These are phyloP conservation scores for Sitodiplosis mosellana DNA, from an alignment of 1,140 invertebrate genomes.

Conservation along the genomic window DNA sequence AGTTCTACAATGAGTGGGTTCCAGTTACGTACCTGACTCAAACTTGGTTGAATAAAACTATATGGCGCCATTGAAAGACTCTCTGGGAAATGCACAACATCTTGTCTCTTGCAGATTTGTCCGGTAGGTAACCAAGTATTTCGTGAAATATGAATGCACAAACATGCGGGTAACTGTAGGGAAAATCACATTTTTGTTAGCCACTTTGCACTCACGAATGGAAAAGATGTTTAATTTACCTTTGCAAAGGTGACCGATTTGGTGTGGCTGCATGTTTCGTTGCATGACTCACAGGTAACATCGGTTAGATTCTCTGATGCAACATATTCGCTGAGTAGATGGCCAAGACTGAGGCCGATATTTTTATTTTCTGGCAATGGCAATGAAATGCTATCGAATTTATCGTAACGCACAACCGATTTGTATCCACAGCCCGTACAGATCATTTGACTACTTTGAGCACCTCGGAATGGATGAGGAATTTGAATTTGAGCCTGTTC, in stretches of 20 bases:
- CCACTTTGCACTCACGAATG: background rate
- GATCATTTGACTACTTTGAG: constrained; percentile 66
- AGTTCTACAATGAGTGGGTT: too few relatives aligned
- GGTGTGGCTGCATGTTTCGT: constrained; percentile 38
- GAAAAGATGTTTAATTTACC: constrained; percentile 26
- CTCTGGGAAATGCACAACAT: constrained; percentile 74
- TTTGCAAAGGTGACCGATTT: constrained; percentile 78
- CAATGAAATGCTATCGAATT: constrained; percentile 73
- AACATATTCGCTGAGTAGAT: constrained; percentile 62
- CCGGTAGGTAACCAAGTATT: constrained; percentile 64
- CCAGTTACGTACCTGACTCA: constrained; percentile 30
- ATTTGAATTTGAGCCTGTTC: constrained; percentile 28
- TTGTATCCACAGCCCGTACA: constrained; percentile 65
- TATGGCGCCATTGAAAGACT: constrained; percentile 62
- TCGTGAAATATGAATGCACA: constrained; percentile 65
- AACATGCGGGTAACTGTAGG: constrained; percentile 15
- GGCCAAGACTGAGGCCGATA: constrained; percentile 24
- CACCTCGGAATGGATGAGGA: constrained; percentile 52
- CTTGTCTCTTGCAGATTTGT: constrained; percentile 57
- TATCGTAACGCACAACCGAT: constrained; percentile 71
- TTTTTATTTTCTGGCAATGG: constrained; percentile 38
- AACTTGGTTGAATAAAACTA: constrained; percentile 38
- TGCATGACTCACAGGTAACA: constrained; percentile 67
- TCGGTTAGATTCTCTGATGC: constrained; percentile 64
- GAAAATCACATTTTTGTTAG: background rate